Base-by-base conservation (phyloP, 2,797 vertebrate genomes). In the Rhynchotus rufescens region DNA sequence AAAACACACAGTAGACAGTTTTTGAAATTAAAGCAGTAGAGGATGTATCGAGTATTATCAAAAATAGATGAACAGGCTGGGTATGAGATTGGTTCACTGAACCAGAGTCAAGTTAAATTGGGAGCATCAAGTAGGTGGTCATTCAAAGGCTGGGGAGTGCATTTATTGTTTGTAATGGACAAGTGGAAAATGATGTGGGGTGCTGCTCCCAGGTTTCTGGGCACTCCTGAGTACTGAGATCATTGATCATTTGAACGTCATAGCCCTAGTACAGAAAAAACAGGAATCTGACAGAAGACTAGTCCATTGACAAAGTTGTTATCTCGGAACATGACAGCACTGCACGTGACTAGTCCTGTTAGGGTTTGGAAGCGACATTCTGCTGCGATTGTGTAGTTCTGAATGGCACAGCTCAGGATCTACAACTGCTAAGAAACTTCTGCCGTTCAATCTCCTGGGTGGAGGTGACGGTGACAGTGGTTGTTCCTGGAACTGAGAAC, bases 401-500 rank as follows among this genome's bases (percentile, higher is more conserved):
- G 0, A 40, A 42, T 25, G 59, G 11, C 6, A 9, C 42, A 52
- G 28, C 17, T 8, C 16, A 30, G 56, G 12, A 21, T 1, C 47
- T 75, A 30, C 71, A 78, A 45, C 59, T 15, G 4, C 30, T 16
- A 32, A 69, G 65, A 73, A 94, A 56, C 8, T 36, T 4, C 19
- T 94, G 84, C 69, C 83, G n/a, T 19, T 78, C 62, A 47, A 75
- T 78, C 62, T 79, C 36, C 11, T 44, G 66, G 38, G 28, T 47
- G 32, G 52, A 65, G 61, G 23, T 61, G 80, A 66, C 62, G 59
- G 65, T 80, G 84, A 67, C 73, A 87, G 65, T 81, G 92, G 78
- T 89, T 90, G 73, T 69, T 83, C 20, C 64, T n/a, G 73, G 69
- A 94, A 78, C 32, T 7, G 42, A 87, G 84, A 93, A 78, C 26